phyloP scores from a whole-genome alignment of 2,113 vertebrate species.

The Dermatemys mawii region DNA sequence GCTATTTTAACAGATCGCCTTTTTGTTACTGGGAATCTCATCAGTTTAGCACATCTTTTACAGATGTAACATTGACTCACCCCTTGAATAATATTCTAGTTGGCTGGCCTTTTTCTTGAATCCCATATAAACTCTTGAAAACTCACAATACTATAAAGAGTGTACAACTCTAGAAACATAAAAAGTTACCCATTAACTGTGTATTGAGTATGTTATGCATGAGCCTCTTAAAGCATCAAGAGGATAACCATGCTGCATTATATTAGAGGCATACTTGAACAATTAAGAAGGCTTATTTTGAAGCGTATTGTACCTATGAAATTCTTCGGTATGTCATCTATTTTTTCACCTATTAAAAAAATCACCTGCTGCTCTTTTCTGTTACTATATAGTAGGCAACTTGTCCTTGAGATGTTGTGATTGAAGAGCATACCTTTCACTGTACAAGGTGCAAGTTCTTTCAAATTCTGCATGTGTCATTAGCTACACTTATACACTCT shows the following conservation, averaged over 20 bases:
- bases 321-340: background rate
- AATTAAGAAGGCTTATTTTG: background rate
- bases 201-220: background rate
- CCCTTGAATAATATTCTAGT: background rate
- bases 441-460: background rate
- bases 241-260: background rate
- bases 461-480: background rate
- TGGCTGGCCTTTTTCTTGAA: background rate
- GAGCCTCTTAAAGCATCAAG: background rate
- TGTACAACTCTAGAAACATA: background rate
- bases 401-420: background rate
- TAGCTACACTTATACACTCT: background rate
- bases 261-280: background rate
- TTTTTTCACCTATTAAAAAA: background rate
- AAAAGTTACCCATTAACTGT: background rate
- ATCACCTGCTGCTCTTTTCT: background rate
- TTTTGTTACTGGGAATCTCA: background rate
- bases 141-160: background rate
- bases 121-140: background rate
- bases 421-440: background rate
- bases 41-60: background rate
- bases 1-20: background rate
- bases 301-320: background rate
- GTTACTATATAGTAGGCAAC: background rate
- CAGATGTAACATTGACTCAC: background rate